Evolutionary conservation across 2,888 invertebrate species (phyloP), one percentile per base, ranked within the genome.

Genomic region (Acrobasis repandana): DNA sequence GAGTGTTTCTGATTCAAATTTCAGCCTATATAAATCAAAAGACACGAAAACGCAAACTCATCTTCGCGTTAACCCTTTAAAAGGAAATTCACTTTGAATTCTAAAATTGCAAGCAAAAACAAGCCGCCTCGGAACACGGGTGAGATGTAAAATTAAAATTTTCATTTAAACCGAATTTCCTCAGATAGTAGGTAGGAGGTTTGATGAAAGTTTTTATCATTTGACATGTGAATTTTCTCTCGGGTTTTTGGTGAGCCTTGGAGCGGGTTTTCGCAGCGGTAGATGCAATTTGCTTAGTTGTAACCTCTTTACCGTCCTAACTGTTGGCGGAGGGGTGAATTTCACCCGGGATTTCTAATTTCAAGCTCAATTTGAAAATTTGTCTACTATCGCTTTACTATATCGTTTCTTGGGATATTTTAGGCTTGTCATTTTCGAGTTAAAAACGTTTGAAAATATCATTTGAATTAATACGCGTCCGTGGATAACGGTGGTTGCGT

Each of bases 361-460:
- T 86, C 85, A 85, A 81, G 87, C 86, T 85, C 83, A 85, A 87
- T 87, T 88, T 85, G 82, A 77, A 80, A 85, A 81, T 79, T 79
- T 77, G 77, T 76, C 75, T 76, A 71, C 67, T 74, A 74, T 73
- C 70, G 69, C 71, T 72, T 64, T 64, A 67, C 71, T 71, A 73
- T 63, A 9, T 38, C 33, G 51, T 71, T 72, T 68, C 65, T 65
- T 65, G 66, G 64, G 66, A 71, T 71, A 69, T 71, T 74, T 65
- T 58, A 58, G 57, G 48, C 18, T 48, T 28, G 28, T 28, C 28
- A 6, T 28, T 28, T 28, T 28, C 28, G 6, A 28, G 6, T 28
- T 28, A 6, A 28, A 28, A 28, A 28, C 0, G 28, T 28, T 28
- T 28, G 28, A 3, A 14, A 5, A 43, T n/a, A 0, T 43, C n/a